Conservation (phyloP, 2,113 vertebrate genomes). For the Butorides virescens region DNA sequence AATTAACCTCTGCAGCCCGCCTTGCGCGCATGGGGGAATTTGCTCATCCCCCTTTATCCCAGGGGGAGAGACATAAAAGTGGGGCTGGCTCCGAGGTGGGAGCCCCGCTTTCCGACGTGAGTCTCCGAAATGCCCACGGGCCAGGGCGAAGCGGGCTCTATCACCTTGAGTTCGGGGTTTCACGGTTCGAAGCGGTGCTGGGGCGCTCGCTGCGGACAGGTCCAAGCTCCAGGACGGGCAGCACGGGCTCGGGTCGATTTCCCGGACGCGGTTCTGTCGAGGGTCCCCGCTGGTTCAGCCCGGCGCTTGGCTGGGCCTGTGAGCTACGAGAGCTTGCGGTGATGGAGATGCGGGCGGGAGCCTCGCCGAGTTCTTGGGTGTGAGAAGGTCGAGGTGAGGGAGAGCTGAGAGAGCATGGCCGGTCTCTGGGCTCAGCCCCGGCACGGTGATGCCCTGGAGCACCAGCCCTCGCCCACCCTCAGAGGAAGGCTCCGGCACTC, state of each 20-base stretch:
- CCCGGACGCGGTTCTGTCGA: accelerated
- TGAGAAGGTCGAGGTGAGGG: background rate
- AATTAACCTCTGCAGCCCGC: background rate
- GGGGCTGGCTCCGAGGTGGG: background rate
- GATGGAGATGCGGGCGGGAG: background rate
- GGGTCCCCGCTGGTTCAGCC: background rate
- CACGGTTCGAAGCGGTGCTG: accelerated
- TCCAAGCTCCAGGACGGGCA: background rate
- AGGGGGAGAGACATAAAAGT: background rate
- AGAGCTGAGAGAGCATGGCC: background rate
- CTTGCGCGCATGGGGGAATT: accelerated
- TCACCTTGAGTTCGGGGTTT: accelerated
- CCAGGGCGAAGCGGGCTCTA: background rate
- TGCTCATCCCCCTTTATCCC: background rate
- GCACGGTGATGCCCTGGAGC: background rate
- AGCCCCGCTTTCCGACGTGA: background rate
- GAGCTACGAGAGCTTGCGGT: background rate
- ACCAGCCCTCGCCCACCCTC: accelerated
- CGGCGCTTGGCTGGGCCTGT: background rate
- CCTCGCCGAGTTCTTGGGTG: accelerated
- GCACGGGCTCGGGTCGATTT: background rate
- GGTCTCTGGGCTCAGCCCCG: background rate
- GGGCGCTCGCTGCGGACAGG: accelerated
- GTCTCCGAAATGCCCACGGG: accelerated
- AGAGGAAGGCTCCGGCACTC: background rate